These are phyloP conservation scores for Anoplolepis gracilipes DNA, from an alignment of 1,140 invertebrate genomes.

Conservation along the genomic window DNA sequence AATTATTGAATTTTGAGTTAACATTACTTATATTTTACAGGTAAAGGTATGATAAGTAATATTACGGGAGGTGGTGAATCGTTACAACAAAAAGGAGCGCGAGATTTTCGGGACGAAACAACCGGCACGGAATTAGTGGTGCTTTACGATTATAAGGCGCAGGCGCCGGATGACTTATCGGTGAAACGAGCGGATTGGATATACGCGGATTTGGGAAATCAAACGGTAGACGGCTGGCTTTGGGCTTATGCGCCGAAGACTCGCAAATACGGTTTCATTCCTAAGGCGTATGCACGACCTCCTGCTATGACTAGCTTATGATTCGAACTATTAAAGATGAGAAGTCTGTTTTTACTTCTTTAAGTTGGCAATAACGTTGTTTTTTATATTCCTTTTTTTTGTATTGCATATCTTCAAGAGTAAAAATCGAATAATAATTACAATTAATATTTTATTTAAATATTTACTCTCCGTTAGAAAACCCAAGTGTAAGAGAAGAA, in stretches of 20 bases:
- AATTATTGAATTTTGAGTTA: conserved; percentile 6
- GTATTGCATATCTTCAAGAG: conserved; percentile 1
- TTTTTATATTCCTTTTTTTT: conserved; percentile 2
- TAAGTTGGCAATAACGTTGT: not conserved
- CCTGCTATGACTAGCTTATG: conserved; percentile 96
- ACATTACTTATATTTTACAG: conserved; percentile 66
- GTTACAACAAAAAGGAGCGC: conserved; percentile 82
- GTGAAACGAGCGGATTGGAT: conserved; percentile 97
- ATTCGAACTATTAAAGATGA: conserved; percentile 65
- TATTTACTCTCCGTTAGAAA: not conserved
- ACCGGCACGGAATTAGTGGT: conserved; percentile 95
- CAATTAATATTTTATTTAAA: conserved; percentile 40
- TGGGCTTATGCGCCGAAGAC: conserved; percentile 98
- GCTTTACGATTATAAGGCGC: conserved; percentile 97
- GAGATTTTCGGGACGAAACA: conserved; percentile 84
- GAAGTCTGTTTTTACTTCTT: not conserved
- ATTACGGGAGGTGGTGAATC: conserved; percentile 74
- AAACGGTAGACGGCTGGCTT: conserved; percentile 97
- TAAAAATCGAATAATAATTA: not conserved
- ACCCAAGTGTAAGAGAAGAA: not conserved
- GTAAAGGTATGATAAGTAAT: conserved; percentile 75
- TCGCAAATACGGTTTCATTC: conserved; percentile 97
- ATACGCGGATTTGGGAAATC: conserved; percentile 96
- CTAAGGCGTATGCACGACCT: conserved; percentile 96
- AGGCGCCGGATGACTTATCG: conserved; percentile 96